These are phyloP conservation scores for Linhomoeus sp. DNA, from an alignment of 2,888 invertebrate genomes.

Conservation along the genomic window DNA sequence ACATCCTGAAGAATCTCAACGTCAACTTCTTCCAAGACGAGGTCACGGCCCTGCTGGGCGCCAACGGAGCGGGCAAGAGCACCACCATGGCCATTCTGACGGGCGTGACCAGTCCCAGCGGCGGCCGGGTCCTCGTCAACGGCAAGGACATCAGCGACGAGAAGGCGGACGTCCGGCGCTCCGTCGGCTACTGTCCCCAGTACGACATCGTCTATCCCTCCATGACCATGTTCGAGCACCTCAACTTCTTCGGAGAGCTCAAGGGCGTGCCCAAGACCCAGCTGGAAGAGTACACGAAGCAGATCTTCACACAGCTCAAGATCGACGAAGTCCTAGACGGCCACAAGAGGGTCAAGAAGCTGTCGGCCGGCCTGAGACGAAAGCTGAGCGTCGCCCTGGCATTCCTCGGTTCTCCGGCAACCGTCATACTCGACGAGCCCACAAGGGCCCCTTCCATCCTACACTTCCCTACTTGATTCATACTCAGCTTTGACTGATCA, in stretches of 20 bases:
- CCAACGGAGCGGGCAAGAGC: conserved; percentile 2
- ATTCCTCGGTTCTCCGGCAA: too few relatives aligned
- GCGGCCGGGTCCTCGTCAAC: too few relatives aligned
- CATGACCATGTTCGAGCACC: conserved; percentile 56
- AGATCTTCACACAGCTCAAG: too few relatives aligned
- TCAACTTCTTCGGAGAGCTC: conserved; percentile 59
- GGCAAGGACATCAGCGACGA: conserved; percentile 40
- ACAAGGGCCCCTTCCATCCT: too few relatives aligned
- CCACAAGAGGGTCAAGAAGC: too few relatives aligned
- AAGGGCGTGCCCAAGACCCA: neutral
- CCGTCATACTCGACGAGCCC: too few relatives aligned
- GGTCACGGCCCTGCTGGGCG: conserved; percentile 1
- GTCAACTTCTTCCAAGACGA: neutral
- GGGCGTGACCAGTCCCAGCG: neutral
- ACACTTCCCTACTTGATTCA: too few relatives aligned
- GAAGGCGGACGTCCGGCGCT: conserved; percentile 26
- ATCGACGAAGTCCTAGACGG: too few relatives aligned
- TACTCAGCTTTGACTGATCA: too few relatives aligned
- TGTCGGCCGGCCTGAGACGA: conserved; percentile 67
- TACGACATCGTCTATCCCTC: conserved; percentile 62
- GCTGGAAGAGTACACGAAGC: too few relatives aligned
- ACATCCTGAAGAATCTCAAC: neutral
- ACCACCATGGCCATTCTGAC: neutral
- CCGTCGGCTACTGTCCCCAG: conserved; percentile 67
- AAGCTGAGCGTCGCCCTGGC: conserved; percentile 60